phyloP scores from a whole-genome alignment of 1,140 invertebrate species.

The Schlechtendalia chinensis region DNA sequence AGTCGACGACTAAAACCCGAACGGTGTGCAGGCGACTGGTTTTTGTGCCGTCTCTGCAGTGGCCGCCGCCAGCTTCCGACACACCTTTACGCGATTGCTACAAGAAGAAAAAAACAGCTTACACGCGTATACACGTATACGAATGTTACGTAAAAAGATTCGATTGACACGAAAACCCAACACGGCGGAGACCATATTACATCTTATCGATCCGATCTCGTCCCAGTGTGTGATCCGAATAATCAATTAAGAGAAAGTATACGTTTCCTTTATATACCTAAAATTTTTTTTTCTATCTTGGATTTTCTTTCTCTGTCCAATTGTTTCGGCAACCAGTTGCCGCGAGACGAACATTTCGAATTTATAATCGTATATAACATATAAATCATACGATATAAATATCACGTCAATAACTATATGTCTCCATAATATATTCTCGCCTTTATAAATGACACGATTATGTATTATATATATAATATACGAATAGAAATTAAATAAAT shows the following conservation, averaged over 20 bases:
- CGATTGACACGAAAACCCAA: constrained; percentile 29
- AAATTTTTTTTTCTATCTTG: neutral
- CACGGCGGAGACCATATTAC: neutral
- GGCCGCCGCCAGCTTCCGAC: constrained; percentile 13
- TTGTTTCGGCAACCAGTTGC: neutral
- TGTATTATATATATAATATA: no score
- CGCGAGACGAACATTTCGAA: neutral
- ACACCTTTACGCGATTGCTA: constrained; percentile 13
- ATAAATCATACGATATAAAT: no score
- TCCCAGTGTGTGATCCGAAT: constrained; percentile 18
- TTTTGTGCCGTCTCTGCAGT: neutral
- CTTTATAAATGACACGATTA: no score
- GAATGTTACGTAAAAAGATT: constrained; percentile 4
- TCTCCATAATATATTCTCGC: no score
- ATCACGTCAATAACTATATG: no score
- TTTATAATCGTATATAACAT: neutral
- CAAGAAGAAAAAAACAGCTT: neutral
- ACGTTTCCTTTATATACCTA: neutral
- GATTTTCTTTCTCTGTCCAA: neutral
- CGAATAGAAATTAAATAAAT: no score
- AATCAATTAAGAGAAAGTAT: constrained; percentile 38
- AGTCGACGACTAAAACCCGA: neutral
- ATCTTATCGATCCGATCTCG: neutral
- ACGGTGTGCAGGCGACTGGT: neutral
- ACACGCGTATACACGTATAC: no score